phyloP scores from a whole-genome alignment of 2,888 invertebrate species.

The Drosophila nigritarsus region DNA sequence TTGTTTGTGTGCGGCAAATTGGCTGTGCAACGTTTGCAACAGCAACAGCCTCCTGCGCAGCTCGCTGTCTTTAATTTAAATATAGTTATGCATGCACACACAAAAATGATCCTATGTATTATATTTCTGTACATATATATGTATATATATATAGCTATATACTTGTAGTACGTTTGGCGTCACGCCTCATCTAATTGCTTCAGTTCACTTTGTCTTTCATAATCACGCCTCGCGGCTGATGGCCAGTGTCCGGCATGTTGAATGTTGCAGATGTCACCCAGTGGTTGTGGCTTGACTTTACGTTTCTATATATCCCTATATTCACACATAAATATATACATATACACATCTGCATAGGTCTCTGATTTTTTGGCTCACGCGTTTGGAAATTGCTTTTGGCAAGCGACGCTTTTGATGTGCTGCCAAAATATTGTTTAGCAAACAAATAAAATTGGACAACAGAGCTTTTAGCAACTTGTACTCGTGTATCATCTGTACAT shows the following conservation, averaged over 20 bases:
- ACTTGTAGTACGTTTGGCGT: constrained; percentile 40
- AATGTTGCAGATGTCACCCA: constrained; percentile 23
- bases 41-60: constrained; percentile 26
- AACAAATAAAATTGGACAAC: constrained; percentile 65
- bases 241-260: constrained; percentile 58
- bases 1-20: constrained; percentile 63
- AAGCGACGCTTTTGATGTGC: constrained; percentile 68
- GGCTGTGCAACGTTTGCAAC: constrained; percentile 55
- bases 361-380: constrained; percentile 53
- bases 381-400: constrained; percentile 73
- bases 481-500: constrained; percentile 3
- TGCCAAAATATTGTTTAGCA: constrained; percentile 80
- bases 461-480: constrained; percentile 57
- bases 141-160: neutral
- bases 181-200: constrained; percentile 62
- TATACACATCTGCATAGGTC: constrained; percentile 17
- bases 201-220: constrained; percentile 38
- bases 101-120: constrained; percentile 9
- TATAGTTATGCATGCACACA: neutral
- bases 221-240: constrained; percentile 42
- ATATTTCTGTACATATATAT: neutral
- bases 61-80: constrained; percentile 45
- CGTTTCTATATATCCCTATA: constrained; percentile 15
- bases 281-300: constrained; percentile 45
- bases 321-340: neutral